Conservation (phyloP, 2,797 vertebrate genomes). For the Erpetoichthys calabaricus region DNA sequence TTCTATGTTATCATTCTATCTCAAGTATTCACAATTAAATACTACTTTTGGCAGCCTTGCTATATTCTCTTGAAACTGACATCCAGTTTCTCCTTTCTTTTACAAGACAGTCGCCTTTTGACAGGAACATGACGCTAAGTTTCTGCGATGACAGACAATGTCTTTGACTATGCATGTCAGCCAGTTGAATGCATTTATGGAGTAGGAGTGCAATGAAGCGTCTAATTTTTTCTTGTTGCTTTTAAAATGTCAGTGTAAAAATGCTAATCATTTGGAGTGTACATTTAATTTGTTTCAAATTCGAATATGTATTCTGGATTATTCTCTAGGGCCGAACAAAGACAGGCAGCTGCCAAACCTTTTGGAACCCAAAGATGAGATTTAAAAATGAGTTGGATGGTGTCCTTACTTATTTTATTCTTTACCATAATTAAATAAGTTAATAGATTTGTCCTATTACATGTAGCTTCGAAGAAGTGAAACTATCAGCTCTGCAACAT, state of each 20-base stretch:
- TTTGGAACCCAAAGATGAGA: too few relatives aligned
- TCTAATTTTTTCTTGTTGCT: background rate
- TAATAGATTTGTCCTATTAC: too few relatives aligned
- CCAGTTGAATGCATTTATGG: conserved; percentile 16
- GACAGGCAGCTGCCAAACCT: too few relatives aligned
- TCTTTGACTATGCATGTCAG: conserved; percentile 23
- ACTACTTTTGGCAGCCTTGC: background rate
- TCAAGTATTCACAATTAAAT: conserved; percentile 11
- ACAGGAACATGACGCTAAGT: conserved; percentile 6
- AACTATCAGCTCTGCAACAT: too few relatives aligned
- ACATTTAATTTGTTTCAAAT: background rate
- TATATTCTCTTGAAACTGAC: background rate
- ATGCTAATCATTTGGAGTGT: background rate
- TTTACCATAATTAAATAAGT: too few relatives aligned
- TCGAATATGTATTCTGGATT: too few relatives aligned
- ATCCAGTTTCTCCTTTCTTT: background rate
- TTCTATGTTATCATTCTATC: conserved; percentile 13
- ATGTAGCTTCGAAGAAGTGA: too few relatives aligned
- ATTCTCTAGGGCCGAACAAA: too few relatives aligned
- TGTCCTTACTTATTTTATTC: too few relatives aligned
- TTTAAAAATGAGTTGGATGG: too few relatives aligned
- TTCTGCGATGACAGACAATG: conserved; percentile 12
- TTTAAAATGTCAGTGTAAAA: background rate
- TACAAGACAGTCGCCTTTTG: conserved; percentile 1
- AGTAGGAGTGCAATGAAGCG: background rate